These are phyloP conservation scores for Buphagus erythrorhynchus DNA, from an alignment of 2,797 vertebrate species.

Conservation along the genomic window DNA sequence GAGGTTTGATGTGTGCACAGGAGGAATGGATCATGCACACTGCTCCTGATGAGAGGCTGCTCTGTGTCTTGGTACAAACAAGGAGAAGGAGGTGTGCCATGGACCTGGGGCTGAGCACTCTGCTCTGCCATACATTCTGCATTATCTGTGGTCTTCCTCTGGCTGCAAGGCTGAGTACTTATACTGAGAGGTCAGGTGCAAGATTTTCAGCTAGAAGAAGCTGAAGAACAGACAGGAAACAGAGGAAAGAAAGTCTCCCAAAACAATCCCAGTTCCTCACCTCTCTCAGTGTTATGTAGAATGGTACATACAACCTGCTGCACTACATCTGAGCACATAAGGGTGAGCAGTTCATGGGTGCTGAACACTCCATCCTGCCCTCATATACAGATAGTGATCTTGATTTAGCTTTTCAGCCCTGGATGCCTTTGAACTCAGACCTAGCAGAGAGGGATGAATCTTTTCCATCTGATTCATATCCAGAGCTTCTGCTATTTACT, in stretches of 20 bases:
- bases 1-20: accelerated
- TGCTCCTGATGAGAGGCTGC: not conserved
- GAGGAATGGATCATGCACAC: accelerated
- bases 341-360: conserved; percentile 50
- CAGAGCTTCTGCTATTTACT: conserved; percentile 61
- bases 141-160: not conserved
- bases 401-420: conserved; percentile 41
- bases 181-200: not conserved
- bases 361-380: not conserved
- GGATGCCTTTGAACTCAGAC: conserved; percentile 64
- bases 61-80: not conserved
- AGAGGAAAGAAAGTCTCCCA: not conserved
- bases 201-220: not conserved
- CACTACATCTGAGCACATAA: not conserved
- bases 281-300: not conserved
- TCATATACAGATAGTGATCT: conserved; percentile 50
- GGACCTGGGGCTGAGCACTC: not conserved
- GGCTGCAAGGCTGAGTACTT: not conserved
- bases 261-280: not conserved
- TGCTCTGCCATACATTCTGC: not conserved
- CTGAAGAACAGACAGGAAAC: not conserved
- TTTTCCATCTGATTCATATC: conserved; percentile 68
- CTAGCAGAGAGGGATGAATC: conserved; percentile 47
- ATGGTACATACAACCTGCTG: not conserved
- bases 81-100: not conserved